phyloP scores from a whole-genome alignment of 2,797 vertebrate species.

The Oreonectes daqikongensis region DNA sequence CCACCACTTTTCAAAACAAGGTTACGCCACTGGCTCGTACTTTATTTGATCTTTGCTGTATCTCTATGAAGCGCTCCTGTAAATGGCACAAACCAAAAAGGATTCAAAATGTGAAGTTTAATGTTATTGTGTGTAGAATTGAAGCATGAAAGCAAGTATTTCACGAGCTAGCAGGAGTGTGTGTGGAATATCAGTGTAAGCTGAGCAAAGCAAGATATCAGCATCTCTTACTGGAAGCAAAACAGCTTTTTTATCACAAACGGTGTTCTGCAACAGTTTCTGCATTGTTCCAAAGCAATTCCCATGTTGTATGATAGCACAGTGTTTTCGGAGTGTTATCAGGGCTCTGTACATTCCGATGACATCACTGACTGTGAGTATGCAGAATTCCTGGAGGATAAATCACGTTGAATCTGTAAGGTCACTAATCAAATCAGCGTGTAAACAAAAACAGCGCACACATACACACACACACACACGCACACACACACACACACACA shows the following conservation, averaged over 20 bases:
- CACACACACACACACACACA: too few relatives aligned
- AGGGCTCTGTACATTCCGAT: conserved; percentile 50
- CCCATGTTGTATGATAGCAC: conserved; percentile 25
- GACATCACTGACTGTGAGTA: conserved; percentile 58
- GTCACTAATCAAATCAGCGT: conserved; percentile 57
- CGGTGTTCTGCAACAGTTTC: not conserved
- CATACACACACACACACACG: conserved; percentile 33
- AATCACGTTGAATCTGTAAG: conserved; percentile 55
- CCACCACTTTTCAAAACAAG: too few relatives aligned
- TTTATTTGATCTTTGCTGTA: too few relatives aligned
- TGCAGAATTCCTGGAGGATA: conserved; percentile 41
- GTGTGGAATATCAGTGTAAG: conserved; percentile 29
- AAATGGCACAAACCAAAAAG: too few relatives aligned
- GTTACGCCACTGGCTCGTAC: too few relatives aligned
- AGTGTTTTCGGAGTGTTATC: conserved; percentile 46
- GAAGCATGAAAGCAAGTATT: conserved; percentile 22
- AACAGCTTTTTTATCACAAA: conserved; percentile 71
- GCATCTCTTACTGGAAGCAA: conserved; percentile 60
- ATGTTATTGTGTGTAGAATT: conserved; percentile 12
- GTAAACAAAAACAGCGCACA: conserved; percentile 49
- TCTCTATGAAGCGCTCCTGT: too few relatives aligned
- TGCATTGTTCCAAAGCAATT: conserved; percentile 19
- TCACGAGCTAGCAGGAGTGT: conserved; percentile 22
- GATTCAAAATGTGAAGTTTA: not conserved
- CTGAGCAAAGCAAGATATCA: conserved; percentile 67